A percentile compares a stretch with the other conserved stretches of the same genome.
Conservation (phyloP, 2,797 vertebrate genomes). For the Lagorchestes hirsutus region DNA sequence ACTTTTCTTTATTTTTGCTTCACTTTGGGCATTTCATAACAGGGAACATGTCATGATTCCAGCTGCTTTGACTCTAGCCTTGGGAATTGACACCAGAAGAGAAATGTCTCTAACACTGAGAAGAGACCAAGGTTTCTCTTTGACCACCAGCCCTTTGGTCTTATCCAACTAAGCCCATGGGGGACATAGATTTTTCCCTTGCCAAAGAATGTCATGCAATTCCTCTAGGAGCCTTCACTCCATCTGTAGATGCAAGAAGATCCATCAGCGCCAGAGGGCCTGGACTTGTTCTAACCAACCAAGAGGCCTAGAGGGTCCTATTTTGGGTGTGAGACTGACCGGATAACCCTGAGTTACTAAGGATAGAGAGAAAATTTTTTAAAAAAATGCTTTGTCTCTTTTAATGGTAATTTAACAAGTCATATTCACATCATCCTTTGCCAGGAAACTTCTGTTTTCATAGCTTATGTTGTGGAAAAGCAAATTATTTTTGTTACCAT, state of each 20-base stretch:
- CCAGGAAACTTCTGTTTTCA: neutral
- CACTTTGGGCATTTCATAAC: neutral
- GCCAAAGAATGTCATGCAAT: neutral
- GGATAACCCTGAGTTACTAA: neutral
- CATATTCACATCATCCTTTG: neutral
- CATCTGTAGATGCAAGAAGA: neutral
- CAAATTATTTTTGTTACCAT: neutral
- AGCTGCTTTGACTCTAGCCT: neutral
- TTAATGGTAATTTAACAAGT: neutral
- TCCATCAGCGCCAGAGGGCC: neutral
- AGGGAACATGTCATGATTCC: neutral
- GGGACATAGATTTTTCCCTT: neutral
- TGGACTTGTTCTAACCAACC: neutral
- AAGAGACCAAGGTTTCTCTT: neutral
- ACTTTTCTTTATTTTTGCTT: neutral
- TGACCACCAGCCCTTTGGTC: neutral
- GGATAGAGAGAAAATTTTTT: neutral
- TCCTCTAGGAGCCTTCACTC: neutral
- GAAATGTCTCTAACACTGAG: neutral
- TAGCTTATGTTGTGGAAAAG: neutral
- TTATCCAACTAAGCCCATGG: neutral
- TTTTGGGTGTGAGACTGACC: neutral
- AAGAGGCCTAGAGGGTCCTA: neutral
- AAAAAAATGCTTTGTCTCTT: neutral
- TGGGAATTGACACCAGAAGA: neutral